Percentiles rank a stretch among this genome's conserved stretches.
Evolutionary conservation across 2,888 invertebrate genomes (phyloP).

Genomic region (Tupiocoris notatus): DNA sequence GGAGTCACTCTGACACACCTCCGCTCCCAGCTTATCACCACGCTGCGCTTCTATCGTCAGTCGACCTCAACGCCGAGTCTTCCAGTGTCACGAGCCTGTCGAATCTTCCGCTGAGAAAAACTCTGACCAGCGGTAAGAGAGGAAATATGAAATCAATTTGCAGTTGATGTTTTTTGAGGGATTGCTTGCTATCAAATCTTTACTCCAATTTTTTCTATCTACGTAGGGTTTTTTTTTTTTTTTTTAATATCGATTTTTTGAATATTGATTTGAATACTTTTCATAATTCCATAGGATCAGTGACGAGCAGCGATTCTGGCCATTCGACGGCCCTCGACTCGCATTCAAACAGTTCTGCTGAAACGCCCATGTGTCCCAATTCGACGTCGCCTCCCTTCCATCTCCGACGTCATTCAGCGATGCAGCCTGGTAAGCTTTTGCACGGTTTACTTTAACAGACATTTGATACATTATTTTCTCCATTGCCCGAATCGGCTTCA

Average conservation of each 20-base stretch:
- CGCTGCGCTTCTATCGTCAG: slow-evolving; percentile 57
- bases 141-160: too few relatives aligned
- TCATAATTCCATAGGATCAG: too few relatives aligned
- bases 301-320: slow-evolving; percentile 89
- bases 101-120: slow-evolving; percentile 84
- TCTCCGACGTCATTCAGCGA: slow-evolving; percentile 59
- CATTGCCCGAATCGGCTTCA: too few relatives aligned
- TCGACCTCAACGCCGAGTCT: slow-evolving; percentile 90
- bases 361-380: slow-evolving; percentile 50
- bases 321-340: slow-evolving; percentile 74
- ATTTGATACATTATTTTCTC: not conserved
- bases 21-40: slow-evolving; percentile 50
- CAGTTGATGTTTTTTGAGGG: too few relatives aligned
- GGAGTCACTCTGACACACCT: slow-evolving; percentile 79
- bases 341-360: slow-evolving; percentile 61
- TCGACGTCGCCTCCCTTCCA: slow-evolving; percentile 56
- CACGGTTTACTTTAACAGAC: not conserved
- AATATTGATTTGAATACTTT: too few relatives aligned
- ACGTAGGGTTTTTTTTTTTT: too few relatives aligned
- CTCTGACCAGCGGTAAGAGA: slow-evolving; percentile 66
- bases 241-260: too few relatives aligned
- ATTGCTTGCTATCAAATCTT: too few relatives aligned
- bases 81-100: slow-evolving; percentile 92
- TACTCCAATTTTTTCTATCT: too few relatives aligned
- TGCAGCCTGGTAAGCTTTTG: slow-evolving; percentile 56